Conservation (phyloP, 2,888 invertebrate species). For the Ochlodes sylvanus region DNA sequence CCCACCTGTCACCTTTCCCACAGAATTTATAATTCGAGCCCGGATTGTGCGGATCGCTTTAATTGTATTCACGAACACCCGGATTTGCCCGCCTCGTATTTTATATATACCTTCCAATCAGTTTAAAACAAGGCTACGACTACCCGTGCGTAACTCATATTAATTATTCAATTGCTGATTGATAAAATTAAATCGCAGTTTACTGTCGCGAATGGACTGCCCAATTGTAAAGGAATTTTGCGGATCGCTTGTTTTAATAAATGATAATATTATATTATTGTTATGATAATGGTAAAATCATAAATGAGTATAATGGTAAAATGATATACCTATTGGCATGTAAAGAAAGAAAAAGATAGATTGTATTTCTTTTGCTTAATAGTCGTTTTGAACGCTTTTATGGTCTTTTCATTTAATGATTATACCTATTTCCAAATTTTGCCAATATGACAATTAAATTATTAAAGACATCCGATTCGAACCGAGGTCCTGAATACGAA, state of each 20-base stretch:
- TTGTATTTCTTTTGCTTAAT: no score
- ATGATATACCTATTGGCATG: no score
- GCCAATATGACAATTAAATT: no score
- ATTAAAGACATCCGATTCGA: no score
- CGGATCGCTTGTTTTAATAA: slow-evolving; percentile 2
- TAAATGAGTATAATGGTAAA: not conserved
- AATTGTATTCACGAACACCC: slow-evolving; percentile 78
- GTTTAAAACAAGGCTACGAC: slow-evolving; percentile 27
- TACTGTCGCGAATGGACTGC: slow-evolving; percentile 4
- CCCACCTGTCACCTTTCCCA: slow-evolving; percentile 81
- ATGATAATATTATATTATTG: not conserved
- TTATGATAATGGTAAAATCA: not conserved
- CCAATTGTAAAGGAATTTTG: not conserved
- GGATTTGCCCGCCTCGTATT: slow-evolving; percentile 65
- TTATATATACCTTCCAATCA: slow-evolving; percentile 41
- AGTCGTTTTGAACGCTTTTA: no score
- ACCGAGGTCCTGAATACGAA: no score
- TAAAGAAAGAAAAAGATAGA: no score
- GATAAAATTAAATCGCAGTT: slow-evolving; percentile 21
- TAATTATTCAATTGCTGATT: slow-evolving; percentile 32
- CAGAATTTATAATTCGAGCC: slow-evolving; percentile 76
- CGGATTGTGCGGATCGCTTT: slow-evolving; percentile 72
- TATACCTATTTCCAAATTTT: no score
- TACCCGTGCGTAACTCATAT: slow-evolving; percentile 36
- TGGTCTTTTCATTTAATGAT: no score